Percentiles rank a stretch among this genome's conserved stretches.
These are phyloP conservation scores for Nebria brevicollis DNA, from an alignment of 2,888 invertebrate genomes.

Conservation along the genomic window DNA sequence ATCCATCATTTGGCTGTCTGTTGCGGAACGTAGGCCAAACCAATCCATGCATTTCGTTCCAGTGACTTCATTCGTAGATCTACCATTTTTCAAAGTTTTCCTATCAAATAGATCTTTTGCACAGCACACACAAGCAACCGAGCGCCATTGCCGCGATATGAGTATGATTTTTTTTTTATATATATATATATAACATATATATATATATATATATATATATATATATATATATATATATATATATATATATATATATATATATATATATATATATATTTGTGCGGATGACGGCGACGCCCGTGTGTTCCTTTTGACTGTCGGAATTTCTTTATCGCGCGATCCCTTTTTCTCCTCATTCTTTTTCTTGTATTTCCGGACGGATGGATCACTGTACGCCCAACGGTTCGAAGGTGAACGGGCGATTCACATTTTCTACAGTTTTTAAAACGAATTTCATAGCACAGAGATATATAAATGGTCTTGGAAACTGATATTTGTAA, in stretches of 20 bases:
- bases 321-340: conserved; percentile 26
- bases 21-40: conserved; percentile 54
- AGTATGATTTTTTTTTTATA: not conserved
- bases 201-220: not conserved
- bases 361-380: conserved; percentile 26
- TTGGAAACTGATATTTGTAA: not conserved
- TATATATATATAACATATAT: not conserved
- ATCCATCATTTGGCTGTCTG: conserved; percentile 58
- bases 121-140: not conserved
- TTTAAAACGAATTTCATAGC: not conserved
- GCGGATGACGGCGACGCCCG: conserved; percentile 2
- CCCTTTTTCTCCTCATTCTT: conserved; percentile 15
- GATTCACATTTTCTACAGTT: not conserved
- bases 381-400: conserved; percentile 24
- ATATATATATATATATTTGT: not conserved
- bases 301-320: conserved; percentile 25
- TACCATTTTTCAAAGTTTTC: conserved; percentile 38
- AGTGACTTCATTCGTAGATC: conserved; percentile 39
- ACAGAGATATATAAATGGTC: not conserved
- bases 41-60: conserved; percentile 57
- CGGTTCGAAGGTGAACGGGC: conserved; percentile 11
- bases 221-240: not conserved
- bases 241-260: no score
- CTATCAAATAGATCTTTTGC: conserved; percentile 32
- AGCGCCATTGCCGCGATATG: not conserved